Percentiles rank a stretch among this genome's conserved stretches.
phyloP scores from a whole-genome alignment of 2,113 vertebrate species.

The Coryphaenoides rupestris region DNA sequence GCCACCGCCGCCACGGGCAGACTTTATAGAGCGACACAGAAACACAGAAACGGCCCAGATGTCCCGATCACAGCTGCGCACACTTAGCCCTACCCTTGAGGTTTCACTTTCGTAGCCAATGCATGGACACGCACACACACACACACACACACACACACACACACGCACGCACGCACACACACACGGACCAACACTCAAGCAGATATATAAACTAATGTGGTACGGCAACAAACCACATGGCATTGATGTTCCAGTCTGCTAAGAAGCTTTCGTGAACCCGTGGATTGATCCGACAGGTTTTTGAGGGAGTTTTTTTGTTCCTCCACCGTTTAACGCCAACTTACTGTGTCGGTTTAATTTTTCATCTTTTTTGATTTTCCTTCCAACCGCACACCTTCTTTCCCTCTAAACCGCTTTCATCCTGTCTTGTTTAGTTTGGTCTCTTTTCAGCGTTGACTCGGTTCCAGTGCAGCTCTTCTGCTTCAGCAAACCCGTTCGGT shows the following conservation, averaged over 20 bases:
- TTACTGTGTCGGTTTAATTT: no score
- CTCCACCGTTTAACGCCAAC: no score
- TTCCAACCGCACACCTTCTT: constrained; percentile 21
- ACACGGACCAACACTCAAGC: no score
- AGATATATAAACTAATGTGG: not conserved
- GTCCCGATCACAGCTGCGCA: constrained; percentile 61
- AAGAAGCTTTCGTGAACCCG: constrained; percentile 8
- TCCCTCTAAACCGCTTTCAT: constrained; percentile 27
- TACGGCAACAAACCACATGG: not conserved
- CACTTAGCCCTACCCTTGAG: constrained; percentile 48
- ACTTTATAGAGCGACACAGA: constrained; percentile 29
- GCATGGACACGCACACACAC: not conserved
- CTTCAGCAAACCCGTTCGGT: constrained; percentile 7
- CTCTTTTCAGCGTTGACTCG: constrained; percentile 11
- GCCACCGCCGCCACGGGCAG: not conserved
- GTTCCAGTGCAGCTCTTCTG: constrained; percentile 11
- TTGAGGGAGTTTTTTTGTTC: constrained; percentile 40
- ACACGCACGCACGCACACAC: not conserved
- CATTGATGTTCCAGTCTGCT: not conserved
- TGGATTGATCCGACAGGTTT: not conserved
- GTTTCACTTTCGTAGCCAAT: constrained; percentile 8
- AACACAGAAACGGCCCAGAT: constrained; percentile 62
- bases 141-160: not conserved
- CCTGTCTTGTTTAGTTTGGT: constrained; percentile 34
- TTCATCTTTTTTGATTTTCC: constrained; percentile 24